A percentile compares a stretch with the other conserved stretches of the same genome.
These are phyloP conservation scores for Dicyrtomina minuta DNA, from an alignment of 2,888 invertebrate genomes.

Conservation along the genomic window DNA sequence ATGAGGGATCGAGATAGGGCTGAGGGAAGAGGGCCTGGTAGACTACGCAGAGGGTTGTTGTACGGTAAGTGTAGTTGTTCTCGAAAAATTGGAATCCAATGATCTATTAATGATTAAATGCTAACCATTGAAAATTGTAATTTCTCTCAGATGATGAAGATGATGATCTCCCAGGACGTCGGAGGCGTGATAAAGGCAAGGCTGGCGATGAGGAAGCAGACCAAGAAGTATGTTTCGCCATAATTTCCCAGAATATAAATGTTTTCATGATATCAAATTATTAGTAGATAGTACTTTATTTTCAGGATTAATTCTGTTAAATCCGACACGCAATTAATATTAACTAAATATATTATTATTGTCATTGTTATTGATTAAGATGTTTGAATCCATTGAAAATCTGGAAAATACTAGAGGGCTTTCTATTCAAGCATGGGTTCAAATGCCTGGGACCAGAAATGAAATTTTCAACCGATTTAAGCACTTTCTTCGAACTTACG, in stretches of 20 bases:
- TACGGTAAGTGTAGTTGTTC: slow-evolving; percentile 67
- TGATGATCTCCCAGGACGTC: slow-evolving; percentile 37
- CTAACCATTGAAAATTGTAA: no score
- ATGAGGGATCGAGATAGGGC: slow-evolving; percentile 83
- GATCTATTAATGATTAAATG: background rate
- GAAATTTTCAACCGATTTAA: slow-evolving; percentile 92
- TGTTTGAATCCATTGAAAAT: slow-evolving; percentile 96
- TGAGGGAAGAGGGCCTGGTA: slow-evolving; percentile 65
- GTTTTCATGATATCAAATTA: background rate
- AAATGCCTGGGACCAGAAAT: slow-evolving; percentile 89
- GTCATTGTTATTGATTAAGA: slow-evolving; percentile 26
- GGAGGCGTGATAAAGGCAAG: slow-evolving; percentile 16
- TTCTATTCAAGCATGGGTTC: slow-evolving; percentile 92
- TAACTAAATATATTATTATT: slow-evolving; percentile 1
- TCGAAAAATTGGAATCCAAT: background rate
- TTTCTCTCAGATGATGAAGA: slow-evolving; percentile 39
- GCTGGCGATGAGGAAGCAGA: slow-evolving; percentile 18
- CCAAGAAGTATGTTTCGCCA: slow-evolving; percentile 16
- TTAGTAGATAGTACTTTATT: background rate
- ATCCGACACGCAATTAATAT: background rate
- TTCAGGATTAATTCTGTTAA: background rate
- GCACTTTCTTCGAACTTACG: slow-evolving; percentile 87
- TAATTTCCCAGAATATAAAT: background rate
- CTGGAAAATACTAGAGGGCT: slow-evolving; percentile 96
- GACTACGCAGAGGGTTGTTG: slow-evolving; percentile 75